phyloP scores from a whole-genome alignment of 2,888 invertebrate genomes.

The Thalpophila matura region DNA sequence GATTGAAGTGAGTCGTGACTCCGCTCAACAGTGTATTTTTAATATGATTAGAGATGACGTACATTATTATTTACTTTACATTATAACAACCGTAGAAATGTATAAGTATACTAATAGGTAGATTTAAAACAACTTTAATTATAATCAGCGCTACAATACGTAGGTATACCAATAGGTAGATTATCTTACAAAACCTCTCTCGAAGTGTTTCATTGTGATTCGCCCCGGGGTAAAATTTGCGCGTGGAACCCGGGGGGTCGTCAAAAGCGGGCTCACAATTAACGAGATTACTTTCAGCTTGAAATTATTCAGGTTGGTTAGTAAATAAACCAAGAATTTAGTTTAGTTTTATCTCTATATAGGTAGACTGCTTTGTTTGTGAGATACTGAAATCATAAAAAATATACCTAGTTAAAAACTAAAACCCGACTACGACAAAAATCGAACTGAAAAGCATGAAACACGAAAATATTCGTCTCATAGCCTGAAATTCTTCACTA shows the following conservation, averaged over 20 bases:
- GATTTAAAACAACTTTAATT: too few species aligned
- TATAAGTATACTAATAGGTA: too few species aligned
- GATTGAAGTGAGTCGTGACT: neutral
- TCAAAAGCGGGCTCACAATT: constrained; percentile 25
- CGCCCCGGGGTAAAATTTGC: constrained; percentile 23
- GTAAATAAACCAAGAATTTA: constrained; percentile 10
- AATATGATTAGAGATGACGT: neutral
- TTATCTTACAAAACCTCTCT: neutral
- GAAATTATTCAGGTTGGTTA: constrained; percentile 23
- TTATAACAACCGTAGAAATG: too few species aligned
- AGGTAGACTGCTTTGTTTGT: neutral
- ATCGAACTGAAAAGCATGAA: too few species aligned
- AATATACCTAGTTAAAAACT: too few species aligned
- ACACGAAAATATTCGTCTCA: too few species aligned
- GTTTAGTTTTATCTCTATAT: neutral
- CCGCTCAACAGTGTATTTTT: neutral
- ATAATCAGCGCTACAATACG: too few species aligned
- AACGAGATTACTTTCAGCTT: constrained; percentile 26
- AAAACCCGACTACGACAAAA: too few species aligned
- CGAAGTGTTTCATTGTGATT: constrained; percentile 1
- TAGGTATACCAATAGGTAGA: too few species aligned
- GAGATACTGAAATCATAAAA: neutral
- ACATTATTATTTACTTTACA: too few species aligned
- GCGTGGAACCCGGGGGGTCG: constrained; percentile 1
- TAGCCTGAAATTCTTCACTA: too few species aligned